Evolutionary conservation across 2,888 invertebrate genomes (phyloP), one percentile per base, ranked within the genome.

Genomic region (Sphaeridia pumilis): DNA sequence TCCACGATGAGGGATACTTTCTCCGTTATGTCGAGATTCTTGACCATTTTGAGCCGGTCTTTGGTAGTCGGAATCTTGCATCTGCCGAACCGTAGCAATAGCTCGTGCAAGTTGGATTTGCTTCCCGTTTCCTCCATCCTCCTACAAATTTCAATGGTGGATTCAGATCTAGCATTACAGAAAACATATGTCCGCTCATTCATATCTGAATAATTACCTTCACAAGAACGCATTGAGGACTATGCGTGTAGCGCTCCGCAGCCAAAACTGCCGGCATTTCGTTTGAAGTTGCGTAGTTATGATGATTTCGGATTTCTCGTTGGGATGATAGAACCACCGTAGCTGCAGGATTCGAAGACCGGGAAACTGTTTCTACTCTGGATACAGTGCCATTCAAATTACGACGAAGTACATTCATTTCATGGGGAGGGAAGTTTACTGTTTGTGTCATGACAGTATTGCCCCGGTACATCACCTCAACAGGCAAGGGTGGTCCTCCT

Each of bases 1-100:
- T 7, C 62, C 62, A 5, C 57, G 55, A 14, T 57, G 56, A 10
- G 54, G 55, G 22, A 46, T 31, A 26, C 38, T 38, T n/a, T 50
- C 48, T 1, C 36, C 35, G 31, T 44, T 34, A n/a, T n/a, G n/a
- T n/a, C n/a, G n/a, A n/a, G n/a, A n/a, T n/a, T 7, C n/a, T 25
- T 22, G n/a, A 45, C 28, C 26, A 26, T 3, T 45, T 5, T n/a
- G 41, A 10, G 5, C 41, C n/a, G n/a, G n/a, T n/a, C n/a, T n/a
- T n/a, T n/a, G n/a, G n/a, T n/a, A n/a, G n/a, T n/a, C n/a, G 3
- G 3, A 17, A 10, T 31, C 34, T 14, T 14, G 34, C 7, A 3
- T 36, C 36, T 36, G 17, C 36, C 17, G 36, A 17, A 7, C 3
- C 7, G n/a, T 20, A 4, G 3, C 3, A 3, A 7, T 20, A 4